Evolutionary conservation across 1,140 invertebrate genomes (phyloP).

Genomic region (Ceratina australensis): DNA sequence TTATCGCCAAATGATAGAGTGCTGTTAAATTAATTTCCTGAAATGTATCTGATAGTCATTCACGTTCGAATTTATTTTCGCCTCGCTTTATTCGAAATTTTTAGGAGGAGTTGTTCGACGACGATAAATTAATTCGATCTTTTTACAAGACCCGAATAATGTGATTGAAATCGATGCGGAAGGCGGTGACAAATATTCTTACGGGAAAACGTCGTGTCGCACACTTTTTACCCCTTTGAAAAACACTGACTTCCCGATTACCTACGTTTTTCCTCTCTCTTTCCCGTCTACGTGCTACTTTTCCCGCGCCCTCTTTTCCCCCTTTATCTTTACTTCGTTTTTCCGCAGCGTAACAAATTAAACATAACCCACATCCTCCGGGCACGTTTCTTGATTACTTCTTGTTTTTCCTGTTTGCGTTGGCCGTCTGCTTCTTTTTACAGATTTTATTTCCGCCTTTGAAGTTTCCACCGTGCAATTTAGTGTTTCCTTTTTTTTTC

Average conservation of each 20-base stretch:
- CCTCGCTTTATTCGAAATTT: conserved; percentile 28
- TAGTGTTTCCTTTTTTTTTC: conserved; percentile 34
- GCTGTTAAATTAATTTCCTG: conserved; percentile 48
- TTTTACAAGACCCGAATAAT: conserved; percentile 26
- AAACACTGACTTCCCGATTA: conserved; percentile 59
- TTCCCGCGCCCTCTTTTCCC: neutral
- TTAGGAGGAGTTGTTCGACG: conserved; percentile 28
- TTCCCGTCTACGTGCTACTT: conserved; percentile 23
- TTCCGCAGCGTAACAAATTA: conserved; percentile 61
- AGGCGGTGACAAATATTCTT: conserved; percentile 50
- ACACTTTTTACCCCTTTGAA: conserved; percentile 47
- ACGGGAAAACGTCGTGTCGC: conserved; percentile 47
- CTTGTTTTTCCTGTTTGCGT: conserved; percentile 61
- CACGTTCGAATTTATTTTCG: neutral
- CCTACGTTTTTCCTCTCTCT: conserved; percentile 45
- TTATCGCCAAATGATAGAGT: conserved; percentile 38
- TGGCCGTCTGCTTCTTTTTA: conserved; percentile 61
- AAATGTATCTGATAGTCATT: conserved; percentile 9
- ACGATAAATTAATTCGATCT: conserved; percentile 32
- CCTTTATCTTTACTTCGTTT: conserved; percentile 51
- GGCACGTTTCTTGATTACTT: conserved; percentile 64
- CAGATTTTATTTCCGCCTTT: conserved; percentile 61
- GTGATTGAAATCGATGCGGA: neutral
- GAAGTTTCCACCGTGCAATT: conserved; percentile 44
- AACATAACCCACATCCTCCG: conserved; percentile 64